phyloP scores from a whole-genome alignment of 35 echinoderm and acorn worm genomes.

The Hemicentrotus pulcherrimus region DNA sequence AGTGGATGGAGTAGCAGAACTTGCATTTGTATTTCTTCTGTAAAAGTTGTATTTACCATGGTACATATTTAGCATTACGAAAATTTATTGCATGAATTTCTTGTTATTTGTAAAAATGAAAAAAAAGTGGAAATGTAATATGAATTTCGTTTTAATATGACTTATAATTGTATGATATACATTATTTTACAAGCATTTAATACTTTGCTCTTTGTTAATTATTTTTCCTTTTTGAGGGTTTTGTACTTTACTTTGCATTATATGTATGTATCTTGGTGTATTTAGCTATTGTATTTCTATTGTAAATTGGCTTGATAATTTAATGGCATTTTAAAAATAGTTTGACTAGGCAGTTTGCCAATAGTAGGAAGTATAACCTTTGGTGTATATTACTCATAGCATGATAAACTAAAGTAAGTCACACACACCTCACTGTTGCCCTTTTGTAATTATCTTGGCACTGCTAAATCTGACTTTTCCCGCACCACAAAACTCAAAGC shows the following conservation, averaged over 20 bases:
- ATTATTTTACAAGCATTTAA: conserved; percentile 38
- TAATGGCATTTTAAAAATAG: conserved; percentile 29
- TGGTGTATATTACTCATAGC: not conserved
- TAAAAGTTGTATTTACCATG: not conserved
- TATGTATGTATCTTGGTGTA: conserved; percentile 50
- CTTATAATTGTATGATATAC: conserved; percentile 40
- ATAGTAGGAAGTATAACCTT: not conserved
- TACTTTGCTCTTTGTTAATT: conserved; percentile 35
- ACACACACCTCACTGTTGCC: not conserved
- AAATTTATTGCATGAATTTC: conserved; percentile 29
- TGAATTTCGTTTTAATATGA: conserved; percentile 21
- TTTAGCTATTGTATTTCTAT: conserved; percentile 47
- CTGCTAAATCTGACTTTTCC: not conserved
- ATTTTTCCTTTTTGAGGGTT: conserved; percentile 24
- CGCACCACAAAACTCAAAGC: not conserved
- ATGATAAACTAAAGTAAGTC: not conserved
- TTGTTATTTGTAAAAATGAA: conserved; percentile 11
- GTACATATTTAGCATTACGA: conserved; percentile 6
- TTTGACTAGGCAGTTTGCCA: not conserved
- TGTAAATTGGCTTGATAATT: conserved; percentile 42
- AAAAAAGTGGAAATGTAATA: not conserved
- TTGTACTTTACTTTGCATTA: conserved; percentile 54
- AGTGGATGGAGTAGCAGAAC: not conserved
- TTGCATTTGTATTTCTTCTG: conserved; percentile 37
- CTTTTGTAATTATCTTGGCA: not conserved